Base-by-base conservation (phyloP, 2,888 invertebrate genomes). In the Polia nebulosa region DNA sequence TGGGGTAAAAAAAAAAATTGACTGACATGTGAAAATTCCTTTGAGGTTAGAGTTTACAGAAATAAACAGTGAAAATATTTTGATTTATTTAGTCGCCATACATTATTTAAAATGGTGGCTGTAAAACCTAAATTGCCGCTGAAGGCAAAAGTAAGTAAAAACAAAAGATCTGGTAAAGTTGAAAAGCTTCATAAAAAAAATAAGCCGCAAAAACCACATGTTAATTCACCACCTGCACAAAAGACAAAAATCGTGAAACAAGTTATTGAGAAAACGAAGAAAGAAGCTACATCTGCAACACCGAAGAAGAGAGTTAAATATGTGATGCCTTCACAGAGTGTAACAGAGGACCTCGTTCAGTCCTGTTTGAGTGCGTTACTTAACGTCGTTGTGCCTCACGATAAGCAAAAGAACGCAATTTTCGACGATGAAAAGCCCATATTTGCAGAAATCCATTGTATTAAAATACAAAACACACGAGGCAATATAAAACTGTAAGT, bases 401-500 rank as follows among this genome's bases (percentile, higher is more conserved):
- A 90, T 49, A 91, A 90, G 69, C 92, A 93, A 51, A 94, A 92
- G 67, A 95, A 94, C 72, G 84, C 87, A n/a, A 89, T 97, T 49
- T 96, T 97, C 80, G 94, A 96, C 27, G 96, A 95, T 47, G 96
- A 96, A 77, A 91, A 94, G 67, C 95, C 96, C 15, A 92, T 97
- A 84, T 96, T 96, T 86, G 90, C 97, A 57, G 96, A 96, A 92
- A 92, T 97, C 29, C 94, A 94, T 32, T 96, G 96, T 69, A 96
- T 97, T 44, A 97, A 97, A 93, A 96, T 98, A 62, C 96, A 97
- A 34, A 96, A 96, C 76, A 93, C 96, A 3, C 95, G 92, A 64
- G 96, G 96, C 65, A 96, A 97, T 78, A 91, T 97, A 6, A 96
- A 97, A 90, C 92, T 97, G 96, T 97, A 93, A 96, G 97, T 96